phyloP scores from a whole-genome alignment of 1,140 invertebrate genomes.

The Zaprionus ghesquierei region DNA sequence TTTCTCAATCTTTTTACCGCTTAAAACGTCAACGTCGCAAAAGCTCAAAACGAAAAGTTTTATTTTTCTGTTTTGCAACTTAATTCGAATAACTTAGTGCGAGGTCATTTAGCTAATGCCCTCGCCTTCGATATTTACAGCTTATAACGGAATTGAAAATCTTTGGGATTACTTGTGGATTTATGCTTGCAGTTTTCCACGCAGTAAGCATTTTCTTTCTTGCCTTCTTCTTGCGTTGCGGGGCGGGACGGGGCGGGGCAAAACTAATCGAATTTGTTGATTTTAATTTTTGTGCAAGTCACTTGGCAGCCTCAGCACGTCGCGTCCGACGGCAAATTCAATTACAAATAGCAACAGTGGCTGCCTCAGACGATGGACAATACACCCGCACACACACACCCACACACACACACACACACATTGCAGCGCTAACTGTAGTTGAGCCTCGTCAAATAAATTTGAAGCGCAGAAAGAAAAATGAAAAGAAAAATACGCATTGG shows the following conservation, averaged over 20 bases:
- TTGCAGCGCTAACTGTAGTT: neutral
- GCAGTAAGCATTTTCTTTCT: neutral
- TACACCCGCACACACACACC: neutral
- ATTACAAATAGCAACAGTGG: conserved; percentile 33
- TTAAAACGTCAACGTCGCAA: too few species aligned
- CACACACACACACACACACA: neutral
- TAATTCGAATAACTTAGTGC: neutral
- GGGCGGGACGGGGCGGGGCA: too few species aligned
- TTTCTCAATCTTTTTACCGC: too few species aligned
- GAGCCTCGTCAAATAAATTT: neutral
- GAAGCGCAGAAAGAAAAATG: neutral
- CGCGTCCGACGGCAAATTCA: conserved; percentile 23
- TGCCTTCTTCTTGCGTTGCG: too few species aligned
- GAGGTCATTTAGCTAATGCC: neutral
- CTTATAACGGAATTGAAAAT: neutral
- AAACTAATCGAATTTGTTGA: conserved; percentile 33
- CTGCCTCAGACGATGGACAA: neutral
- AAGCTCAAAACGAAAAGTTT: too few species aligned
- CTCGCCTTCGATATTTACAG: neutral
- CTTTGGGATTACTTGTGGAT: neutral
- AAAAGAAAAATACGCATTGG: neutral
- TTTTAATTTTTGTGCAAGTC: conserved; percentile 33
- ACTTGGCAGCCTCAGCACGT: conserved; percentile 34
- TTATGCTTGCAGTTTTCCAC: neutral
- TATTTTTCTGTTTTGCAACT: too few species aligned